Conservation (phyloP, 2,113 vertebrate species). For the Ia io region DNA sequence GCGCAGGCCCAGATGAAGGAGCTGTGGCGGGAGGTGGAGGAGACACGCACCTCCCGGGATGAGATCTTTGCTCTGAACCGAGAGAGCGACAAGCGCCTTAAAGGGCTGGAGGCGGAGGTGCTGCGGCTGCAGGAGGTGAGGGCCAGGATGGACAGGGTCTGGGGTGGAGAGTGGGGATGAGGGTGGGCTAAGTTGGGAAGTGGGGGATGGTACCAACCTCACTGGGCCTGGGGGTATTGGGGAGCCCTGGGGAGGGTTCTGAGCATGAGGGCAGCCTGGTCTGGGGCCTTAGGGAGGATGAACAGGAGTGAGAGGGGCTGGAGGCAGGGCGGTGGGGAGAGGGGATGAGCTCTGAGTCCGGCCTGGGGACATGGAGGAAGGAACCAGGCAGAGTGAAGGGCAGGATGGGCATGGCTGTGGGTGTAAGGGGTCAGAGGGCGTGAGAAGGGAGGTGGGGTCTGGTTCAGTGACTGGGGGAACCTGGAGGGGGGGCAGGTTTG, state of each 20-base stretch:
- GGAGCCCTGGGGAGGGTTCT: not conserved
- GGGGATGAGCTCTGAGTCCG: not conserved
- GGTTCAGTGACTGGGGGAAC: fast-evolving
- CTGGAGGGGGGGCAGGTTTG: not conserved
- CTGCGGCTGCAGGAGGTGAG: conserved; percentile 90
- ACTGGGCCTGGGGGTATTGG: fast-evolving
- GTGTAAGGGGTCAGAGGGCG: no score
- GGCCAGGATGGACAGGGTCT: no score
- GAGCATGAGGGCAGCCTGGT: fast-evolving
- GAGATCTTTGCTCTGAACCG: conserved; percentile 86
- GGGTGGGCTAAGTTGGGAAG: not conserved
- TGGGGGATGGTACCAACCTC: no score
- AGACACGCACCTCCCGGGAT: conserved; percentile 85
- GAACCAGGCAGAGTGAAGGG: not conserved
- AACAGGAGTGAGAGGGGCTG: not conserved
- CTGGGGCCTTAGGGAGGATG: no score
- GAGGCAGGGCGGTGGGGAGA: not conserved
- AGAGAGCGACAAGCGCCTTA: conserved; percentile 91
- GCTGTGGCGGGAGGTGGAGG: conserved; percentile 89
- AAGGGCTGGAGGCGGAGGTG: conserved; percentile 89
- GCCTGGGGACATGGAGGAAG: not conserved
- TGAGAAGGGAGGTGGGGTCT: not conserved
- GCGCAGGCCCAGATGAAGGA: conserved; percentile 91
- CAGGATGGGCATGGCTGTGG: not conserved
- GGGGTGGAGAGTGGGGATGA: no score